Percentiles rank a stretch among this genome's conserved stretches.
Evolutionary conservation across 2,113 vertebrate species (phyloP).

Genomic region (Bubo scandiacus): DNA sequence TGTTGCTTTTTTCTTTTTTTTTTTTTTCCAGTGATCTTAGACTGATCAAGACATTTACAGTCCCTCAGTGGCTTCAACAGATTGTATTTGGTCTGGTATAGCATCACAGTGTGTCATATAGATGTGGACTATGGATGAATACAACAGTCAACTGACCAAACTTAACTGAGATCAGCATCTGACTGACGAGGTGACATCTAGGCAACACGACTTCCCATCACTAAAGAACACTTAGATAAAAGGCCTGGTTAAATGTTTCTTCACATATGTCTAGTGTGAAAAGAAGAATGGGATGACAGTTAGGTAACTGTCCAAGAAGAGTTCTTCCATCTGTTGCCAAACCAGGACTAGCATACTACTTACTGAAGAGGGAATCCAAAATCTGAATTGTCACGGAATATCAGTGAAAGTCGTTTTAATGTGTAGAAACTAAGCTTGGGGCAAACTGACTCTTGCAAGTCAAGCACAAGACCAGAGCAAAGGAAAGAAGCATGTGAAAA

Average conservation of each 20-base stretch:
- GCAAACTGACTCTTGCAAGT: neutral
- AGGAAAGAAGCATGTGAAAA: neutral
- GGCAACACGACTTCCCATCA: neutral
- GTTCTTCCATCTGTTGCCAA: neutral
- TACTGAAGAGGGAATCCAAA: neutral
- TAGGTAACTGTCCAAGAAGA: neutral
- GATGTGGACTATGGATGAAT: neutral
- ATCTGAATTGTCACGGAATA: neutral
- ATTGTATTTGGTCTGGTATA: neutral
- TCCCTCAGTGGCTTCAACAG: neutral
- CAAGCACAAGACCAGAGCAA: neutral
- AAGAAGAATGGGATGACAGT: neutral
- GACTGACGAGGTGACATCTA: neutral
- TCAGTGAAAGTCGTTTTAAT: neutral
- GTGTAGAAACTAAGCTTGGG: neutral
- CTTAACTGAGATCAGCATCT: neutral
- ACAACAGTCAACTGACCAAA: neutral
- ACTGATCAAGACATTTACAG: neutral
- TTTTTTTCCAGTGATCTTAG: neutral
- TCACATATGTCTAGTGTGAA: neutral
- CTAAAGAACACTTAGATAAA: neutral
- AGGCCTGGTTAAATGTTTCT: neutral
- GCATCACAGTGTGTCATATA: neutral
- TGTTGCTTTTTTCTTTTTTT: neutral
- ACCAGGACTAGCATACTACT: neutral